Percentiles rank a stretch among this genome's conserved stretches.
phyloP scores from a whole-genome alignment of 2,113 vertebrate species.

The Pholis gunnellus region DNA sequence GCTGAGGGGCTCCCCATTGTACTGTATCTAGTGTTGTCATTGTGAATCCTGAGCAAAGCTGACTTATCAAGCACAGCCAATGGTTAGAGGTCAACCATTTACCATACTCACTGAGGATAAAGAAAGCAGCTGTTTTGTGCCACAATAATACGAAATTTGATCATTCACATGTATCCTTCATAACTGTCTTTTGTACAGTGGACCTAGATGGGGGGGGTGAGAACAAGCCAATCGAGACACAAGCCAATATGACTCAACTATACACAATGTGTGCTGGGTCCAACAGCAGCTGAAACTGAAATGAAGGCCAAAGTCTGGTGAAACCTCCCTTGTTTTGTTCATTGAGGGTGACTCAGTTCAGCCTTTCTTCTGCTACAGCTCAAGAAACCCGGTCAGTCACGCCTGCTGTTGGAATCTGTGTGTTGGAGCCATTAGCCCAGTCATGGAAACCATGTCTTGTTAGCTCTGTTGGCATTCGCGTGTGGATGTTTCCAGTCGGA shows the following conservation, averaged over 20 bases:
- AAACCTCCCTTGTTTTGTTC: slow-evolving; percentile 52
- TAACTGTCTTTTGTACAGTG: slow-evolving; percentile 22
- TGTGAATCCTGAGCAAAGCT: slow-evolving; percentile 50
- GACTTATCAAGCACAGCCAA: slow-evolving; percentile 14
- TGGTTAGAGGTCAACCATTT: slow-evolving; percentile 2
- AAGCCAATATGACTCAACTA: slow-evolving; percentile 57
- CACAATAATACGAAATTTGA: background rate
- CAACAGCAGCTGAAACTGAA: slow-evolving; percentile 24
- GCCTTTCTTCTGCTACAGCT: background rate
- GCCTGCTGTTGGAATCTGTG: slow-evolving; percentile 35
- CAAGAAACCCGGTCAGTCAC: slow-evolving; percentile 15
- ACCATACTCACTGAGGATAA: slow-evolving; percentile 1
- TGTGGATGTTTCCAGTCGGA: slow-evolving; percentile 48
- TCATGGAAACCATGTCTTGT: slow-evolving; percentile 24
- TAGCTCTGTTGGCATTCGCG: background rate
- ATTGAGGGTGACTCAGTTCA: slow-evolving; percentile 24
- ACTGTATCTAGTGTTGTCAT: slow-evolving; percentile 47
- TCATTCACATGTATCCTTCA: slow-evolving; percentile 27
- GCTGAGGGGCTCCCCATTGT: slow-evolving; percentile 30
- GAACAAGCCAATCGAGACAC: slow-evolving; percentile 25
- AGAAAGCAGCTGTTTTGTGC: slow-evolving; percentile 6
- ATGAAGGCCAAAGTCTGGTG: slow-evolving; percentile 18
- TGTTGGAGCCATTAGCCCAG: slow-evolving; percentile 18
- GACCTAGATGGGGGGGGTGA: slow-evolving; percentile 18
- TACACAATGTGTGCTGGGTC: slow-evolving; percentile 60